These are phyloP conservation scores for Aythya baeri DNA, from an alignment of 2,113 vertebrate genomes.

Conservation along the genomic window DNA sequence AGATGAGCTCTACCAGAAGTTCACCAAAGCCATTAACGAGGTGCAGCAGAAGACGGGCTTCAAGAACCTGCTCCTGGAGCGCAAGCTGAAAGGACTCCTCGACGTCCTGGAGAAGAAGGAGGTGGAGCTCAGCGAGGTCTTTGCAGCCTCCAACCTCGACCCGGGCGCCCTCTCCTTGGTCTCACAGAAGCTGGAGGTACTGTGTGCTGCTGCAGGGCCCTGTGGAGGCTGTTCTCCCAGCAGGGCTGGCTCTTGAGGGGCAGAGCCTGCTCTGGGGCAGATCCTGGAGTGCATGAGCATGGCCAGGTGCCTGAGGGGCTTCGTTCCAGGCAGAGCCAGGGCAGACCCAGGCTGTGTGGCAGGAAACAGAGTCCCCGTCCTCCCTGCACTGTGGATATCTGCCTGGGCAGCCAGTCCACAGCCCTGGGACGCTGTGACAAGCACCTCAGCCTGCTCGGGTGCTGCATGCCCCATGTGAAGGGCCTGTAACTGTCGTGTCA, in stretches of 20 bases:
- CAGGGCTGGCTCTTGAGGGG: background rate
- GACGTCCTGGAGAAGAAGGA: slow-evolving; percentile 83
- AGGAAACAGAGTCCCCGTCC: background rate
- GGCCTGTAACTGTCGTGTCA: background rate
- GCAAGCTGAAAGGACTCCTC: slow-evolving; percentile 77
- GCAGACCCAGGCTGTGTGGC: background rate
- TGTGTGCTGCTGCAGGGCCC: accelerated
- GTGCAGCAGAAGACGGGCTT: slow-evolving; percentile 84
- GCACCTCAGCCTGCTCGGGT: background rate
- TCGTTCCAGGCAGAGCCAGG: background rate
- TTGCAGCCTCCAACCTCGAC: slow-evolving; percentile 83
- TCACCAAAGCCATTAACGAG: slow-evolving; percentile 80
- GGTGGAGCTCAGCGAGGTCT: slow-evolving; percentile 81
- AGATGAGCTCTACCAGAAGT: slow-evolving; percentile 83
- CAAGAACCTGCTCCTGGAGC: slow-evolving; percentile 84
- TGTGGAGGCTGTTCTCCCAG: accelerated
- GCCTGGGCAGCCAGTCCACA: too few species aligned
- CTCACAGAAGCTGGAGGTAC: slow-evolving; percentile 85
- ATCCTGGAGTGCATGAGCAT: accelerated
- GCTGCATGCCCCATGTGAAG: background rate
- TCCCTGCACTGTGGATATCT: background rate
- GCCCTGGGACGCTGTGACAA: background rate
- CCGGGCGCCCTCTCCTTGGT: slow-evolving; percentile 74
- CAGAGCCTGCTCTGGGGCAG: background rate
- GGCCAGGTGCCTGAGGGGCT: background rate